phyloP scores from a whole-genome alignment of 2,797 vertebrate genomes.

The Acomys russatus region DNA sequence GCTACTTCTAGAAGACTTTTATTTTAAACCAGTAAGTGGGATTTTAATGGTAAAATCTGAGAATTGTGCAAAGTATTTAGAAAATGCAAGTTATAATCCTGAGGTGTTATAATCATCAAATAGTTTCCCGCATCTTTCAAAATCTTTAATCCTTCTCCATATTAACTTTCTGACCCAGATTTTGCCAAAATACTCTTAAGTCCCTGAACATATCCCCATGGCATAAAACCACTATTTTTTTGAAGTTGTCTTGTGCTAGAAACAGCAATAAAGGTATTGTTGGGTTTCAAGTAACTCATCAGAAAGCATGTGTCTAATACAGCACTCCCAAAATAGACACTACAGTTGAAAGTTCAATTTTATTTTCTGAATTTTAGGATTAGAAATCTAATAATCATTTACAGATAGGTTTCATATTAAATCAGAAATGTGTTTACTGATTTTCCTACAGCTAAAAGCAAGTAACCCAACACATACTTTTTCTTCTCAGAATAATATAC shows the following conservation, averaged over 20 bases:
- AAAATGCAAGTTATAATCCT: slow-evolving; percentile 78
- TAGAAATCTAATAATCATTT: slow-evolving; percentile 47
- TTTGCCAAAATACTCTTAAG: slow-evolving; percentile 75
- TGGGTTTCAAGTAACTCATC: slow-evolving; percentile 42
- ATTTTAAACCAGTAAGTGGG: slow-evolving; percentile 63
- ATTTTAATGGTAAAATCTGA: slow-evolving; percentile 74
- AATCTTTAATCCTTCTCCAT: slow-evolving; percentile 76
- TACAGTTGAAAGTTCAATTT: slow-evolving; percentile 69
- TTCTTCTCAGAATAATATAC: slow-evolving; percentile 52
- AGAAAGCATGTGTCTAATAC: slow-evolving; percentile 59
- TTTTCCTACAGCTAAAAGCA: slow-evolving; percentile 74
- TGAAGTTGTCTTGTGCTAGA: slow-evolving; percentile 51
- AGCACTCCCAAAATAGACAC: slow-evolving; percentile 61
- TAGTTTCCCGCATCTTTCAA: slow-evolving; percentile 70
- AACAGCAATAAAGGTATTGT: slow-evolving; percentile 62
- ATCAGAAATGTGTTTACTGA: slow-evolving; percentile 66
- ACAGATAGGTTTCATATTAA: slow-evolving; percentile 65
- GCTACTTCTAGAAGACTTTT: slow-evolving; percentile 60
- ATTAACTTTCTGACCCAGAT: slow-evolving; percentile 80
- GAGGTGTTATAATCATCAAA: slow-evolving; percentile 73
- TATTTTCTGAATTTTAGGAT: slow-evolving; percentile 74
- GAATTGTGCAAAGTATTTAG: slow-evolving; percentile 70
- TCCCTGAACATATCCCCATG: slow-evolving; percentile 69
- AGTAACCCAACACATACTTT: slow-evolving; percentile 40
- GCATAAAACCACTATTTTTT: slow-evolving; percentile 71